Evolutionary conservation across 2,113 vertebrate species (phyloP), one percentile per base, ranked within the genome.

Genomic region (Crotalus tigris): DNA sequence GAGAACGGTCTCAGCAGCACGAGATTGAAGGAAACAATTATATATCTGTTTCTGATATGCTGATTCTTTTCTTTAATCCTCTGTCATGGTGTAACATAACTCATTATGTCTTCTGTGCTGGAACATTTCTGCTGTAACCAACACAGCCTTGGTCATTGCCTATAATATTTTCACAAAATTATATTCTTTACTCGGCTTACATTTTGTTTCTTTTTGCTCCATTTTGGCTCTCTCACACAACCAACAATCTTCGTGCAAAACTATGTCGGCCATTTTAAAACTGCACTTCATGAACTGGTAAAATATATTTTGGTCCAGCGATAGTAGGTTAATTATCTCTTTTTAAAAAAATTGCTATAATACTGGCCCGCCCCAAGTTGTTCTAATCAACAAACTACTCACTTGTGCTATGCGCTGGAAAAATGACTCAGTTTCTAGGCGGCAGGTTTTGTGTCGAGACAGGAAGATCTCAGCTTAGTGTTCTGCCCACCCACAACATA

Each of bases 401-500:
- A 12, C 93, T 90, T 59, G 88, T 90, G 61, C 93, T 92, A 92
- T 95, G 75, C 26, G 33, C 91, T 96, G 96, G 94, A 94, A 96
- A 95, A 95, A 92, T 57, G 21, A 94, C 51, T 91, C 86, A 87
- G 85, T 90, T 46, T 5, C 90, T 95, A 94, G 91, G 95, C 94
- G 92, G 93, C 55, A 92, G 92, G 58, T 87, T 94, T 85, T 59
- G 91, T n/a, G 90, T 64, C 2, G 54, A 94, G 95, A 95, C 96
- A 97, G 96, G 96, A 97, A 97, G 94, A 92, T 92, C 93, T 93
- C 92, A 92, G 33, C n/a, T 44, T 93, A 92, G 95, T 93, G 88
- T 90, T 93, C 75, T 94, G 95, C 94, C 94, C 94, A 96, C 93
- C 94, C 96, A 96, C 96, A 97, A 96, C 96, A 92, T 91, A 89